Conservation (phyloP, 2,113 vertebrate species). For the Microcebus tavaratra region DNA sequence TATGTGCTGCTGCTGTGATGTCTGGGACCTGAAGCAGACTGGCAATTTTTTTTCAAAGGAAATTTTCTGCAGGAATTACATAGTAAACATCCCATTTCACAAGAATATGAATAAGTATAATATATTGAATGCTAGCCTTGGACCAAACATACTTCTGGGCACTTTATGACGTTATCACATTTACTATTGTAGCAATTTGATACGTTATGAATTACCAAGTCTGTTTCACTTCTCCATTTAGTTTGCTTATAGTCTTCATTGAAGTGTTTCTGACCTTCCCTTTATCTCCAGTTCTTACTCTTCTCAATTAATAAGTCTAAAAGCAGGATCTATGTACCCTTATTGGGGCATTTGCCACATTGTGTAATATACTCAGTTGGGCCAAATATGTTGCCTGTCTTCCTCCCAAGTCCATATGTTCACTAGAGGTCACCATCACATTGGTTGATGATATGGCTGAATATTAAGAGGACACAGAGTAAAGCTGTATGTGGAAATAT, state of each 20-base stretch:
- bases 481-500: neutral
- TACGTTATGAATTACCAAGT: neutral
- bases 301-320: neutral
- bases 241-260: neutral
- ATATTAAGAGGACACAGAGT: neutral
- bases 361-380: neutral
- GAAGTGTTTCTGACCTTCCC: neutral
- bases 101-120: neutral
- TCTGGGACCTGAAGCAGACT: neutral
- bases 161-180: neutral
- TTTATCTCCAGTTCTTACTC: neutral
- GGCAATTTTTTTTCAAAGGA: neutral
- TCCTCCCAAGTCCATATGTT: neutral
- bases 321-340: neutral
- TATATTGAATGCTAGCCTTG: neutral
- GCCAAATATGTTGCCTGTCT: no score
- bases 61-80: neutral
- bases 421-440: neutral
- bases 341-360: neutral
- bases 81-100: neutral
- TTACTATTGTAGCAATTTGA: neutral
- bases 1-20: neutral
- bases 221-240: neutral
- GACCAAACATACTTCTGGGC: neutral
- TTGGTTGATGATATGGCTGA: neutral